These are phyloP conservation scores for Choreutis nemorana DNA, from an alignment of 2,888 invertebrate genomes.

Conservation along the genomic window DNA sequence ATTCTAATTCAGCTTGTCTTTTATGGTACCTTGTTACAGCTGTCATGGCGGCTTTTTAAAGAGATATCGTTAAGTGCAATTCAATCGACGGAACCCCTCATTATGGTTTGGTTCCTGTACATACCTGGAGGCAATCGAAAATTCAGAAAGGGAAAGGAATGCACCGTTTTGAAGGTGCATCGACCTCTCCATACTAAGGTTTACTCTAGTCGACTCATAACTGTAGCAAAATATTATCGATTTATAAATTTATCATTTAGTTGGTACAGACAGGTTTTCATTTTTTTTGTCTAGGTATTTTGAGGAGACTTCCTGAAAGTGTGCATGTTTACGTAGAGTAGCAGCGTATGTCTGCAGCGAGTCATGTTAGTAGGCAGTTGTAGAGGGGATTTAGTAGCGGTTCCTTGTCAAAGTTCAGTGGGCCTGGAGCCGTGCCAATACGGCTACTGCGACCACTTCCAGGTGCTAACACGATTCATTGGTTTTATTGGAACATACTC, in stretches of 20 bases:
- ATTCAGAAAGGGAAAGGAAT: conserved; percentile 34
- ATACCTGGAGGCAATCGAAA: conserved; percentile 29
- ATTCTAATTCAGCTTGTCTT: conserved; percentile 15
- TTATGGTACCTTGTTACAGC: conserved; percentile 23
- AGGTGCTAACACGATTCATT: conserved; percentile 35
- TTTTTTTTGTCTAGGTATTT: conserved; percentile 3
- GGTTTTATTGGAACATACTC: conserved; percentile 22
- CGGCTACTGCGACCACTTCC: conserved; percentile 45
- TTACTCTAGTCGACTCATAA: too few species aligned
- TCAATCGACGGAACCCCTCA: conserved; percentile 25
- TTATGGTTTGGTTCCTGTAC: conserved; percentile 31
- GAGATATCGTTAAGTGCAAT: conserved; percentile 27
- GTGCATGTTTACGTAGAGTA: too few species aligned
- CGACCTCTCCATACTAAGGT: conserved; percentile 25
- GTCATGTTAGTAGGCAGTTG: too few species aligned
- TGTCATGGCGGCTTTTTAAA: conserved; percentile 26
- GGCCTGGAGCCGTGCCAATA: conserved; percentile 55
- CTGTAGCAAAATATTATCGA: too few species aligned
- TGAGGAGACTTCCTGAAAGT: conserved; percentile 4
- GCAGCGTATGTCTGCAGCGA: too few species aligned
- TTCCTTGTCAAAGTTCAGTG: conserved; percentile 60
- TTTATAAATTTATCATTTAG: too few species aligned
- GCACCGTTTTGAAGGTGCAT: conserved; percentile 28
- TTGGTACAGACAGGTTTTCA: too few species aligned
- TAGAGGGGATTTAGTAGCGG: conserved; percentile 26